phyloP scores from a whole-genome alignment of 2,113 vertebrate genomes.

The Ciconia stormi region DNA sequence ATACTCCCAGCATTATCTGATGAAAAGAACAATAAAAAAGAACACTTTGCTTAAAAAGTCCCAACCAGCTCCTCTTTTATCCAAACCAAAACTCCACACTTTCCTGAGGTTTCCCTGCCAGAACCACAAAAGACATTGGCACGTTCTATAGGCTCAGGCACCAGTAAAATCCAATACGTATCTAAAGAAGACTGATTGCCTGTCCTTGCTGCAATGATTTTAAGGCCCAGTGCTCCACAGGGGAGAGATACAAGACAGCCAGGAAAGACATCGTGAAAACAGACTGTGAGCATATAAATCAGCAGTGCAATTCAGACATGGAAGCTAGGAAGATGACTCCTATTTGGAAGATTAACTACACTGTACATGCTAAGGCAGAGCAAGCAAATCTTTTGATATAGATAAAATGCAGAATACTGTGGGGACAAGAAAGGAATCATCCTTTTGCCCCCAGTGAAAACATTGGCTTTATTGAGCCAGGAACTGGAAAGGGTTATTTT shows the following conservation, averaged over 20 bases:
- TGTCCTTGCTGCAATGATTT: slow-evolving; percentile 36
- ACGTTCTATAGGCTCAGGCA: background rate
- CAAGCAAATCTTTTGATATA: background rate
- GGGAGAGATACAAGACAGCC: slow-evolving; percentile 44
- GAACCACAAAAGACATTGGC: slow-evolving; percentile 59
- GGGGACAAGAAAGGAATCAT: background rate
- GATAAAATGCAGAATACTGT: background rate
- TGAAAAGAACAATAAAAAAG: slow-evolving; percentile 37
- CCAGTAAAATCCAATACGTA: slow-evolving; percentile 20
- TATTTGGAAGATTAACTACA: slow-evolving; percentile 40
- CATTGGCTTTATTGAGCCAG: background rate
- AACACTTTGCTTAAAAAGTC: background rate
- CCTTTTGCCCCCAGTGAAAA: background rate
- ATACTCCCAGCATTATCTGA: slow-evolving; percentile 28
- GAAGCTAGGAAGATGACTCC: slow-evolving; percentile 24
- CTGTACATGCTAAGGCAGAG: background rate
- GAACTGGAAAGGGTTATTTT: slow-evolving; percentile 26
- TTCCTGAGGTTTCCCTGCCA: slow-evolving; percentile 25
- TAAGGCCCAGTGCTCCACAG: slow-evolving; percentile 36
- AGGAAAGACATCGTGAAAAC: slow-evolving; percentile 40
- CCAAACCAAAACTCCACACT: slow-evolving; percentile 44
- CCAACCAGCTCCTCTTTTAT: background rate
- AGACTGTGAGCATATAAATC: slow-evolving; percentile 50
- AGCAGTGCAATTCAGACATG: slow-evolving; percentile 3
- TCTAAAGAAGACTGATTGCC: slow-evolving; percentile 56